A percentile compares a stretch with the other conserved stretches of the same genome.
Conservation (phyloP, 2,113 vertebrate genomes). For the Copsychus sechellarum region DNA sequence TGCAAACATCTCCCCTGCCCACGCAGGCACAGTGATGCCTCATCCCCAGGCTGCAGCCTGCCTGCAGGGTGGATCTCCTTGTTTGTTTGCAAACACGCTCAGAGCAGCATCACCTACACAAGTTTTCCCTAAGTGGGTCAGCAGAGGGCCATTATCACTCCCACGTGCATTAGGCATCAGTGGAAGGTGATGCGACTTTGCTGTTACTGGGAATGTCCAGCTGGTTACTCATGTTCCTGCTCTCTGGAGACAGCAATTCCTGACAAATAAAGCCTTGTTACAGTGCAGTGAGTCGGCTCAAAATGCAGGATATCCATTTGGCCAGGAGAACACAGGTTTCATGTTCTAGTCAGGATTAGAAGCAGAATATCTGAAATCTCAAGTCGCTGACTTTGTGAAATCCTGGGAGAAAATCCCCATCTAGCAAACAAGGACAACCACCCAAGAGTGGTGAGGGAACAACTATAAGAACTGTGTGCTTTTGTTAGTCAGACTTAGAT, state of each 20-base stretch:
- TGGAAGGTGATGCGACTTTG: accelerated
- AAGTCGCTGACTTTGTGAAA: background rate
- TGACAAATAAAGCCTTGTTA: background rate
- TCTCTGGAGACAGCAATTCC: background rate
- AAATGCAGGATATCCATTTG: background rate
- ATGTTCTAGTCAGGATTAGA: background rate
- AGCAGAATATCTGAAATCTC: background rate
- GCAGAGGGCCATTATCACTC: background rate
- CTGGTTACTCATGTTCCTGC: background rate
- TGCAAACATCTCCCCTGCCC: background rate
- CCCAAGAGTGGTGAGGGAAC: background rate
- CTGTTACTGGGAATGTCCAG: background rate
- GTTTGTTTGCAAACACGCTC: constrained; percentile 18
- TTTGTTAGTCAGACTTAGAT: background rate
- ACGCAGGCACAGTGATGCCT: background rate
- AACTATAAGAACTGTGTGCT: background rate
- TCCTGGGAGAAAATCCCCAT: accelerated
- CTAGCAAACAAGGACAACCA: background rate
- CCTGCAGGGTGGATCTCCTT: background rate
- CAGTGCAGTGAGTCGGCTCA: background rate
- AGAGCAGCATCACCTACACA: background rate
- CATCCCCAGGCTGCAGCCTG: background rate
- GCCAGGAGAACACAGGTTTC: background rate
- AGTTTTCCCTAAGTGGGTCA: background rate
- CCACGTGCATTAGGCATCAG: background rate